Evolutionary conservation across 2,888 invertebrate species (phyloP).

Genomic region (Bimastos eiseni): DNA sequence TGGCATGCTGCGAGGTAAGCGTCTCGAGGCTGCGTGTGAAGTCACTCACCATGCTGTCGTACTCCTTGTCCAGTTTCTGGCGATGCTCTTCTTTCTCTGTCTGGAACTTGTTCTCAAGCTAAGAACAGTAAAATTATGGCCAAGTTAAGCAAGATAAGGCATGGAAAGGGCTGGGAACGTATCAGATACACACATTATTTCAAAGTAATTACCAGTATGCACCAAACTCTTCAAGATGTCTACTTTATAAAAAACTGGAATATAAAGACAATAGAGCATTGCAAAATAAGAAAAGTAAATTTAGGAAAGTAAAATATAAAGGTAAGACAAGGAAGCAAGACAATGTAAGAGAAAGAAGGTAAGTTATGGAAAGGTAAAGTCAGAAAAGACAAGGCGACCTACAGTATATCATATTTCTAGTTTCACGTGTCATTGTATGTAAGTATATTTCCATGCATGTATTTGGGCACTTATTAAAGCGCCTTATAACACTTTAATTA

Average conservation of each 20-base stretch:
- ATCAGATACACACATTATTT: too few species aligned
- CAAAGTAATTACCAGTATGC: too few species aligned
- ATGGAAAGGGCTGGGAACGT: neutral
- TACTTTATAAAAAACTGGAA: too few species aligned
- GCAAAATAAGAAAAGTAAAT: too few species aligned
- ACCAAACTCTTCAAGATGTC: too few species aligned
- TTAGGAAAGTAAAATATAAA: too few species aligned
- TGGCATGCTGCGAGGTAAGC: conserved; percentile 71
- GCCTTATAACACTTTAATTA: too few species aligned
- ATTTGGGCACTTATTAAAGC: too few species aligned
- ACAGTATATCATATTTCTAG: too few species aligned
- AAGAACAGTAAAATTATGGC: neutral
- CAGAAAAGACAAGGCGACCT: neutral
- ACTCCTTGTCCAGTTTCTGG: conserved; percentile 90
- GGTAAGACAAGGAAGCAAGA: neutral
- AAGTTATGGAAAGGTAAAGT: neutral
- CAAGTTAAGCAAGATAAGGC: neutral
- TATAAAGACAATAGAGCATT: too few species aligned
- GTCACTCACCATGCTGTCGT: conserved; percentile 86
- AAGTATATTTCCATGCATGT: too few species aligned
- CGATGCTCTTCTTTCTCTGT: conserved; percentile 96
- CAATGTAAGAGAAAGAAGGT: neutral
- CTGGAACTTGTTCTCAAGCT: conserved; percentile 92
- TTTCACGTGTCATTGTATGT: too few species aligned
- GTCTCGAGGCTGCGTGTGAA: conserved; percentile 88